These are phyloP conservation scores for Oscheius sp. DNA, from an alignment of 2,888 invertebrate species.

Conservation along the genomic window DNA sequence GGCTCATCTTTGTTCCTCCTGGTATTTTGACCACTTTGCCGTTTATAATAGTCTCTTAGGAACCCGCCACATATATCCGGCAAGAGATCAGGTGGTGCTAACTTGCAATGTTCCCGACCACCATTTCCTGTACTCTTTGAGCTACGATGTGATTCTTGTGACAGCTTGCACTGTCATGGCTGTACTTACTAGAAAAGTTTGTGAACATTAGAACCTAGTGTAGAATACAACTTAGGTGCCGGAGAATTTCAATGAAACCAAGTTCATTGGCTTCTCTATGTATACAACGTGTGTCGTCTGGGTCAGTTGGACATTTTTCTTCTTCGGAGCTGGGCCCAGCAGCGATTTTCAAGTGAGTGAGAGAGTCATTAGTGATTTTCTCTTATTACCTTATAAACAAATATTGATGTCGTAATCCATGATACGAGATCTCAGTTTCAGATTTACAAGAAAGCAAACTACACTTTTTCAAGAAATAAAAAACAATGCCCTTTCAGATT, in stretches of 20 bases:
- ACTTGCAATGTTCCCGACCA: conserved; percentile 69
- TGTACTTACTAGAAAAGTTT: conserved; percentile 82
- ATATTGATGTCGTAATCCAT: too few relatives aligned
- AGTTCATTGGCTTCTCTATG: conserved; percentile 81
- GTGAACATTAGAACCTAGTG: not conserved
- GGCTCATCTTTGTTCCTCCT: conserved; percentile 81
- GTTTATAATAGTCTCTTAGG: conserved; percentile 75
- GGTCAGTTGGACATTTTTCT: conserved; percentile 85
- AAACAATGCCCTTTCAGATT: conserved; percentile 75
- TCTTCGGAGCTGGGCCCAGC: conserved; percentile 82
- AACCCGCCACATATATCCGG: conserved; percentile 75
- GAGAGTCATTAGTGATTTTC: not conserved
- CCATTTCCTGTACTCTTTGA: conserved; percentile 80
- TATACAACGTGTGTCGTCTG: conserved; percentile 84
- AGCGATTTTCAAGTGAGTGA: conserved; percentile 81
- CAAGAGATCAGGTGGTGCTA: conserved; percentile 66
- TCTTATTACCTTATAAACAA: too few relatives aligned
- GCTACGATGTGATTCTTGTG: conserved; percentile 84
- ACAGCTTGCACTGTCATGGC: conserved; percentile 84
- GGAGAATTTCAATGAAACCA: conserved; percentile 77
- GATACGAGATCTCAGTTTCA: too few relatives aligned
- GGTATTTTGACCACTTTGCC: conserved; percentile 36
- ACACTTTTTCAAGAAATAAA: not conserved
- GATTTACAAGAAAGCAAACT: too few relatives aligned
- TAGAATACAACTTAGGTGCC: conserved; percentile 77